phyloP scores from a whole-genome alignment of 2,888 invertebrate species.

The Stramonita haemastoma region DNA sequence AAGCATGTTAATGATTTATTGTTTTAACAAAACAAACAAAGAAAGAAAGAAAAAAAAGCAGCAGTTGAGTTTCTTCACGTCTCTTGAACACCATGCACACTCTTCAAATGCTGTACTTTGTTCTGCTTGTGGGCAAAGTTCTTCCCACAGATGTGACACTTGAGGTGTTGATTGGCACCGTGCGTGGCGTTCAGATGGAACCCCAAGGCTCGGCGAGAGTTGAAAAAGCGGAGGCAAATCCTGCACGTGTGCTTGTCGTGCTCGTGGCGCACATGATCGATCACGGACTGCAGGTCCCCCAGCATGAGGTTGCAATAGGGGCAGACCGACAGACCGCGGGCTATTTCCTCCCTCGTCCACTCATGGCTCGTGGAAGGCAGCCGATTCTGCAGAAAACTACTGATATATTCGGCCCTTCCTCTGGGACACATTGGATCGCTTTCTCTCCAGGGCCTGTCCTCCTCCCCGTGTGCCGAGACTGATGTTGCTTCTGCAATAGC shows the following conservation, averaged over 20 bases:
- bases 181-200: slow-evolving; percentile 33
- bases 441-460: background rate
- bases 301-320: background rate
- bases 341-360: background rate
- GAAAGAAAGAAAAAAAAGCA: background rate
- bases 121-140: slow-evolving; percentile 35
- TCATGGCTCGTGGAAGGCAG: background rate
- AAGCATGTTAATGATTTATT: too few relatives aligned
- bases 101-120: slow-evolving; percentile 11
- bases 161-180: background rate
- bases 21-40: background rate
- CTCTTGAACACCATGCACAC: background rate
- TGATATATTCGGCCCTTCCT: background rate
- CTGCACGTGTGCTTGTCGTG: slow-evolving; percentile 16
- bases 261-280: slow-evolving; percentile 1
- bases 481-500: slow-evolving; percentile 3
- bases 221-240: background rate
- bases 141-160: slow-evolving; percentile 22
- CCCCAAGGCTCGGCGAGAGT: slow-evolving; percentile 6
- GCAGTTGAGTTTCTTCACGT: background rate
- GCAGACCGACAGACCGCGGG: background rate
- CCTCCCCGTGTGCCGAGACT: background rate
- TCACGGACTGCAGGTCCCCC: background rate
- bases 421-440: background rate
- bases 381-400: background rate